Percentiles rank a stretch among this genome's conserved stretches.
Conservation (phyloP, 2,113 vertebrate genomes). For the Myrmecobius fasciatus region DNA sequence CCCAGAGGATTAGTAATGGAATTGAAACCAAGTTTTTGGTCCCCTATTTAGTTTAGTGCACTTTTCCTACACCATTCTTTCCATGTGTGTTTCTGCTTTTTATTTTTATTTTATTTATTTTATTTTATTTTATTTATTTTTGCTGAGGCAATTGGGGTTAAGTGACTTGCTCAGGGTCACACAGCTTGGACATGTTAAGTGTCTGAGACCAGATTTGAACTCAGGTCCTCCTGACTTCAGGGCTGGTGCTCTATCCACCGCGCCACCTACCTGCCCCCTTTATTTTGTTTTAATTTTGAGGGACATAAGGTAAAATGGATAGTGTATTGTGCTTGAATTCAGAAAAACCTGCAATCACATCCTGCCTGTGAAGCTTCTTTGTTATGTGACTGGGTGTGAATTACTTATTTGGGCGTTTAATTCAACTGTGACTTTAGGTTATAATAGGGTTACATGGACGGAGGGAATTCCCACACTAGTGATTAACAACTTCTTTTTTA, state of each 20-base stretch:
- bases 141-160: too few relatives aligned
- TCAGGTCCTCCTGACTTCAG: too few relatives aligned
- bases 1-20: too few relatives aligned
- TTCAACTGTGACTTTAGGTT: not conserved
- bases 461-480: not conserved
- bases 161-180: too few relatives aligned
- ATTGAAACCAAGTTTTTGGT: not conserved
- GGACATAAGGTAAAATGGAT: not conserved
- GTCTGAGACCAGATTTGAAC: too few relatives aligned
- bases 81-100: not conserved
- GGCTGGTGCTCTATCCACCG: too few relatives aligned
- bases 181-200: too few relatives aligned
- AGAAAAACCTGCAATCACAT: not conserved
- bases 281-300: not conserved
- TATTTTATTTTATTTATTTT: too few relatives aligned
- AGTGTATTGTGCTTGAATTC: not conserved
- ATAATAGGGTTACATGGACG: not conserved
- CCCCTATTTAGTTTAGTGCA: not conserved
- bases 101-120: too few relatives aligned
- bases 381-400: not conserved
- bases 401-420: not conserved
- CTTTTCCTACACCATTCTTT: not conserved
- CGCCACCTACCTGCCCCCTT: too few relatives aligned
- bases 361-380: not conserved
- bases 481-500: not conserved